These are phyloP conservation scores for Anser brachyrhynchus DNA, from an alignment of 2,113 vertebrate species.

Conservation along the genomic window DNA sequence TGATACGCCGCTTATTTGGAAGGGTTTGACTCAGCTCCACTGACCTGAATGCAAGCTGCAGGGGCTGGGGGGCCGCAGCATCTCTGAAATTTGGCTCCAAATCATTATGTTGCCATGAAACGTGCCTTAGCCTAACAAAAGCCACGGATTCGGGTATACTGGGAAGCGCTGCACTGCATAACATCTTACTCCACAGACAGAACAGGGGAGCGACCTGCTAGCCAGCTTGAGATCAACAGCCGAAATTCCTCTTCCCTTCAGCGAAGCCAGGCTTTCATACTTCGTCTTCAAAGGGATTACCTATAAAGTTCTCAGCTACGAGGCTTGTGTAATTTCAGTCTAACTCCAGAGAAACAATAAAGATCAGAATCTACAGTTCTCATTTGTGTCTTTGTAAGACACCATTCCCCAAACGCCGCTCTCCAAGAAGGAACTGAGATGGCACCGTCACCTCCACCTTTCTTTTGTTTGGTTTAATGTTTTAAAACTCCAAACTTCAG, in stretches of 20 bases:
- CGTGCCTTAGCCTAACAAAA: slow-evolving; percentile 49
- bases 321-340: background rate
- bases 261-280: slow-evolving; percentile 44
- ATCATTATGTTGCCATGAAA: slow-evolving; percentile 37
- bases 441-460: background rate
- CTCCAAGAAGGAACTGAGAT: background rate
- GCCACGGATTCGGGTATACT: background rate
- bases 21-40: background rate
- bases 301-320: background rate
- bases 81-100: slow-evolving; percentile 41
- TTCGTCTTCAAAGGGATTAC: slow-evolving; percentile 50
- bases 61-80: background rate
- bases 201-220: background rate
- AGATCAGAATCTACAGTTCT: background rate
- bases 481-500: slow-evolving; percentile 2
- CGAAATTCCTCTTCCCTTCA: slow-evolving; percentile 47
- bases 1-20: background rate
- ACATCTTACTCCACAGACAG: background rate
- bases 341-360: background rate
- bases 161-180: background rate
- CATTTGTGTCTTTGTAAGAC: background rate
- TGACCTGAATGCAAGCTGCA: slow-evolving; percentile 21
- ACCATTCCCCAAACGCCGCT: background rate
- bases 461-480: background rate
- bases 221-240: slow-evolving; percentile 32